Evolutionary conservation across 2,797 vertebrate genomes (phyloP).

Genomic region (Delichon dasypus): DNA sequence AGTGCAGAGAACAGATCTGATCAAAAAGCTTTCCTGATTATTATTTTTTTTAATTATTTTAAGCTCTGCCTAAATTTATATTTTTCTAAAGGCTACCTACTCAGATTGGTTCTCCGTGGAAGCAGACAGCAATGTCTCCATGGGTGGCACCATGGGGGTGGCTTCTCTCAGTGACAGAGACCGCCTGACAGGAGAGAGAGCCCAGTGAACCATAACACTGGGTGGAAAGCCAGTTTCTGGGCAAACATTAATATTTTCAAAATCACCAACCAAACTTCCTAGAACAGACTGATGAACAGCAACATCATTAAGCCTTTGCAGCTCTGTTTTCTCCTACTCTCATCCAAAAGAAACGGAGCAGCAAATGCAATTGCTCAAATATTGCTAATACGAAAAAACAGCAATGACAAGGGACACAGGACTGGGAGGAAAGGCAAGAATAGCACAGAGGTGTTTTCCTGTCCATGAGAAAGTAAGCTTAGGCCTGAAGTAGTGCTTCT

Average conservation of each 20-base stretch:
- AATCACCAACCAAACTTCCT: not conserved
- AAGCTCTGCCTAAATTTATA: not conserved
- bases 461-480: not conserved
- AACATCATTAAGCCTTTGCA: not conserved
- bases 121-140: not conserved
- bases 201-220: rapidly evolving
- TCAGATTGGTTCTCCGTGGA: not conserved
- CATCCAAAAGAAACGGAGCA: not conserved
- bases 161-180: not conserved
- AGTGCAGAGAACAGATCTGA: not conserved
- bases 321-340: not conserved
- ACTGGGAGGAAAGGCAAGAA: not conserved
- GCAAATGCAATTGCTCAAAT: not conserved
- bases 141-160: not conserved
- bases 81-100: not conserved
- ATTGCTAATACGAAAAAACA: not conserved
- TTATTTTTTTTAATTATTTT: not conserved
- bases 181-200: not conserved
- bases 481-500: not conserved
- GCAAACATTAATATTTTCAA: not conserved
- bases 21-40: not conserved
- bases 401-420: not conserved
- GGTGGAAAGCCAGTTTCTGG: not conserved
- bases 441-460: not conserved
- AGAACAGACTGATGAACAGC: not conserved